These are phyloP conservation scores for Hyperoplus immaculatus DNA, from an alignment of 2,797 vertebrate genomes.

Conservation along the genomic window DNA sequence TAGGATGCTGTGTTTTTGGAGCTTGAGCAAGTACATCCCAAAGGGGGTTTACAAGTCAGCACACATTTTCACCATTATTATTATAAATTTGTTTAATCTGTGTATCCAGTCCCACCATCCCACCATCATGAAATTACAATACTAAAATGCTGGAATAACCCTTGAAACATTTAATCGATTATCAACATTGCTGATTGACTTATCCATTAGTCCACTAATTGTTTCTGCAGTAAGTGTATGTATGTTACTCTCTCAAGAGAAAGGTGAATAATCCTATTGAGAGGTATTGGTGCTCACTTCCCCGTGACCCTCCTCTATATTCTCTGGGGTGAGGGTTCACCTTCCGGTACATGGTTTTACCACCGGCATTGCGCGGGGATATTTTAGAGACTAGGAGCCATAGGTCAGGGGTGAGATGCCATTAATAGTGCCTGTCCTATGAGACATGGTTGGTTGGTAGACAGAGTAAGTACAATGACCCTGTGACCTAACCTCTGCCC, in stretches of 20 bases:
- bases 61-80: background rate
- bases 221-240: background rate
- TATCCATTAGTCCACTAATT: background rate
- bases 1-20: background rate
- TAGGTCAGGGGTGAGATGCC: slow-evolving; percentile 83
- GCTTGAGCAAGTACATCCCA: background rate
- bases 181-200: background rate
- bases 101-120: too few relatives aligned
- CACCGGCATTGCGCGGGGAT: slow-evolving; percentile 58
- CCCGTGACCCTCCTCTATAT: slow-evolving; percentile 18
- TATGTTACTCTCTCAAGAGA: slow-evolving; percentile 11
- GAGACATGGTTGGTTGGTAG: slow-evolving; percentile 71
- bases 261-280: slow-evolving; percentile 34
- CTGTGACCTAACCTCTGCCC: slow-evolving; percentile 82
- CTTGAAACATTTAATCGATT: background rate
- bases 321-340: slow-evolving; percentile 58
- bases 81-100: background rate
- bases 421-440: slow-evolving; percentile 70
- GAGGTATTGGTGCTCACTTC: slow-evolving; percentile 16
- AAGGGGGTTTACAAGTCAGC: background rate
- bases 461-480: slow-evolving; percentile 76
- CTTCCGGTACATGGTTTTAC: slow-evolving; percentile 34
- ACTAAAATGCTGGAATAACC: background rate
- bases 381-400: slow-evolving; percentile 73
- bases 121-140: background rate